Evolutionary conservation across 1,140 invertebrate species (phyloP), one percentile per base, ranked within the genome.

Genomic region (Philopotamus ludificatus): DNA sequence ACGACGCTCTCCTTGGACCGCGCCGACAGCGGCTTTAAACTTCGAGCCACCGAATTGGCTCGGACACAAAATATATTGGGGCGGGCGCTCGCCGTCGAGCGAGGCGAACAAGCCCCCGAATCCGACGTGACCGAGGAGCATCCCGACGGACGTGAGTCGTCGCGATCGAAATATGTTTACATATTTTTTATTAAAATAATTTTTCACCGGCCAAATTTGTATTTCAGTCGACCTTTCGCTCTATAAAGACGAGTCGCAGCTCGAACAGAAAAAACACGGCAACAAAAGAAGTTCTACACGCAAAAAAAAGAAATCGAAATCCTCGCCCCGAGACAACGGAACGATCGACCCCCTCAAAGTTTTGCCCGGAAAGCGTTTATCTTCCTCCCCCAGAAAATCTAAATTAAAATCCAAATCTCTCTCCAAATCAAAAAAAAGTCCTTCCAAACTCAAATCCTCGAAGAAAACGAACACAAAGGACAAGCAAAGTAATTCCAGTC

Each of bases 61-160:
- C 83, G 92, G 65, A 92, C 91, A 9, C 85, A 89, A 72, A 94
- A 90, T 76, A 94, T 95, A 69, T 79, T 95, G 41, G 87, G 93
- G 71, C 83, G 91, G 72, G 92, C 93, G 20, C 81, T 95, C 59
- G 89, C 89, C 70, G 88, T 91, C 20, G 93, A 95, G 76, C 68
- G 86, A 73, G 89, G 86, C 51, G 85, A 84, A 62, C 83, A 77
- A 44, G 83, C 82, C 57, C 77, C 79, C 50, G 84, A 84, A 71
- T 81, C 86, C 9, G 80, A 83, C 23, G 80, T 93, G 58, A 91
- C 91, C 8, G 90, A 92, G 73, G 90, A 92, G 73, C 89, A 93
- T 78, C 90, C 90, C 0, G 92, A 94, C 82, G 92, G 91, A 71
- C 78, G 91, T 93, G 74, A 85, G 89, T 70, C 63, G 70, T 82